These are phyloP conservation scores for Lacerta agilis DNA, from an alignment of 2,797 vertebrate species.

Conservation along the genomic window DNA sequence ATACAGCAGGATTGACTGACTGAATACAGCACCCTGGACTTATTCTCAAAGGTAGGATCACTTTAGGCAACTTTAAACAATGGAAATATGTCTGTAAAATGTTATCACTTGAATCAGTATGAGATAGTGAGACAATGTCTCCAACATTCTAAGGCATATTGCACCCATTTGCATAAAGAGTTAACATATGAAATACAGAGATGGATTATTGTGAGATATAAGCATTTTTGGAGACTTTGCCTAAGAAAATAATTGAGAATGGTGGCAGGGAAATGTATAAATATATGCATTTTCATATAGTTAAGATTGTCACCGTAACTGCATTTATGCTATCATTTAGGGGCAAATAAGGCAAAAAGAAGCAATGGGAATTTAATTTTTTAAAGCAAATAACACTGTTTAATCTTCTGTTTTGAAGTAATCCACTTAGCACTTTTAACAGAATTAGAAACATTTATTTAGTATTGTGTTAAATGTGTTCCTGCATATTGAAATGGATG, in stretches of 20 bases:
- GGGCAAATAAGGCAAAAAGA: no score
- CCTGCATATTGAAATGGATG: not conserved
- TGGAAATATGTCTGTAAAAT: not conserved
- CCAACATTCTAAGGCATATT: not conserved
- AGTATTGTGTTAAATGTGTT: not conserved
- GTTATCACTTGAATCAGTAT: not conserved
- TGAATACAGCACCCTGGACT: not conserved
- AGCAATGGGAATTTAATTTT: not conserved
- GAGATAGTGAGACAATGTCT: not conserved
- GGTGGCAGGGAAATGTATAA: not conserved
- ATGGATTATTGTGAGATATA: not conserved
- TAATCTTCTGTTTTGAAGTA: not conserved
- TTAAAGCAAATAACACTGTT: not conserved
- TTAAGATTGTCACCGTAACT: not conserved
- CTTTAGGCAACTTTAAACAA: not conserved
- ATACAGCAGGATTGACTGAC: constrained; percentile 12
- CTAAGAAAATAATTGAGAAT: not conserved
- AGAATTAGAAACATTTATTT: not conserved
- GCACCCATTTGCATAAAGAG: not conserved
- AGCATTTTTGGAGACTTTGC: not conserved
- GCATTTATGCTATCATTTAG: not conserved
- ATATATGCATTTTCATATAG: not conserved
- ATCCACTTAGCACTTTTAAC: not conserved
- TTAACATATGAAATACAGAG: not conserved
- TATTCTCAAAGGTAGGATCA: constrained; percentile 39